These are phyloP conservation scores for Octonoba sinensis DNA, from an alignment of 2,888 invertebrate species.

Conservation along the genomic window DNA sequence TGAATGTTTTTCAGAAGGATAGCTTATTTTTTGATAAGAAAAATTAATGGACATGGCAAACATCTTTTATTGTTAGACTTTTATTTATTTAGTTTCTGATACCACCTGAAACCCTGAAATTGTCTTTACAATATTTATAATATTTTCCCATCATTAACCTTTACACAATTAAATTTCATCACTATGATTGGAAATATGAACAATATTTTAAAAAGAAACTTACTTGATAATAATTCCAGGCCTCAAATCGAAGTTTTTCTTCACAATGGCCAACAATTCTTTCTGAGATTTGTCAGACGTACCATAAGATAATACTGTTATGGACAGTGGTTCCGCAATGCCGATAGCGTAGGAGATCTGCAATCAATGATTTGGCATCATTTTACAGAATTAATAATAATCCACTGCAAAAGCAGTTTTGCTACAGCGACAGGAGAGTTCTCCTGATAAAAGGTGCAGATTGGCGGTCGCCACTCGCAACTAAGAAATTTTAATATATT, in stretches of 20 bases:
- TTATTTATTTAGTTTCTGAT: too few species aligned
- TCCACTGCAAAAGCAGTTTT: not conserved
- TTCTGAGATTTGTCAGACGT: slow-evolving; percentile 90
- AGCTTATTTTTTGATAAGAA: too few species aligned
- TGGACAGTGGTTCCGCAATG: slow-evolving; percentile 95
- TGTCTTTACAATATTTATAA: too few species aligned
- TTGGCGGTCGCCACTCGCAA: too few species aligned
- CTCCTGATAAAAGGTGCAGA: not conserved
- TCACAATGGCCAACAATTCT: slow-evolving; percentile 85
- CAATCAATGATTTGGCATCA: slow-evolving; percentile 40
- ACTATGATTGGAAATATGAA: too few species aligned
- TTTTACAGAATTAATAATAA: not conserved
- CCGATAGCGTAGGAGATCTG: slow-evolving; percentile 98
- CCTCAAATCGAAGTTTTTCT: slow-evolving; percentile 95
- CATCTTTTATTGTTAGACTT: too few species aligned
- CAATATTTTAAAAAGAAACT: too few species aligned
- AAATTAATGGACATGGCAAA: too few species aligned
- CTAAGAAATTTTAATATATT: too few species aligned
- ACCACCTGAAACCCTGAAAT: too few species aligned
- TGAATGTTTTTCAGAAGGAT: too few species aligned
- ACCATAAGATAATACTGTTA: slow-evolving; percentile 97
- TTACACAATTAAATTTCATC: not conserved
- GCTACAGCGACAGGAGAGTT: not conserved
- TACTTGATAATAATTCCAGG: slow-evolving; percentile 98
- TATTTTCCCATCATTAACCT: too few species aligned